Evolutionary conservation across 2,797 vertebrate genomes (phyloP).

Genomic region (Sardinella longiceps): DNA sequence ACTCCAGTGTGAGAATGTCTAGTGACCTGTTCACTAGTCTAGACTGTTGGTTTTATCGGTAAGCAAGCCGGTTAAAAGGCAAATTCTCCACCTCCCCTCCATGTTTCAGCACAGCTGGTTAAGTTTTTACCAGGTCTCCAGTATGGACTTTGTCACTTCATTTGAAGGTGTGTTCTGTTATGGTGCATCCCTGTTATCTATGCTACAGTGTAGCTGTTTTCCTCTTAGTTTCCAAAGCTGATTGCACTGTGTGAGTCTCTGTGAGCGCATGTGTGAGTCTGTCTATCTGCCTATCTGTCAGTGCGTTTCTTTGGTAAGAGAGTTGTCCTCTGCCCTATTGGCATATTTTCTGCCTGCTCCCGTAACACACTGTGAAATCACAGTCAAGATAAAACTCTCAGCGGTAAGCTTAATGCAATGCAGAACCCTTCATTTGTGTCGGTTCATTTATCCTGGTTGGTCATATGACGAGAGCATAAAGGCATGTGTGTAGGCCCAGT

Average conservation of each 20-base stretch:
- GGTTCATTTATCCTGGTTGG: background rate
- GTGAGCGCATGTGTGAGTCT: background rate
- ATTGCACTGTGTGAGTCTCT: background rate
- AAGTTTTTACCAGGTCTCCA: background rate
- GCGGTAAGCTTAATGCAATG: background rate
- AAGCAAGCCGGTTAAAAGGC: background rate
- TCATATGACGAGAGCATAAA: background rate
- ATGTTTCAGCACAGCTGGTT: constrained; percentile 7
- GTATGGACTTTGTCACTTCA: constrained; percentile 47
- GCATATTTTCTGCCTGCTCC: background rate
- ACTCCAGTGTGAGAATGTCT: background rate
- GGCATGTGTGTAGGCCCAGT: background rate
- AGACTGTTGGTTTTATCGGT: background rate
- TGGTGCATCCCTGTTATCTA: background rate
- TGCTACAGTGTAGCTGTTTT: background rate
- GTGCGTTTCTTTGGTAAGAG: background rate
- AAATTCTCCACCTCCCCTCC: constrained; percentile 14
- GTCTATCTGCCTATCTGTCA: background rate
- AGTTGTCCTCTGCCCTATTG: background rate
- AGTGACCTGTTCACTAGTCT: constrained; percentile 1
- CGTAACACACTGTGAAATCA: background rate
- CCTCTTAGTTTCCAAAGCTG: background rate
- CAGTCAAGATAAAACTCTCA: background rate
- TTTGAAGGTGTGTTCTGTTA: background rate
- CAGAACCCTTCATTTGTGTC: background rate